Evolutionary conservation across 2,888 invertebrate genomes (phyloP), one percentile per base, ranked within the genome.

Genomic region (Rhimphoctona megacephalus): DNA sequence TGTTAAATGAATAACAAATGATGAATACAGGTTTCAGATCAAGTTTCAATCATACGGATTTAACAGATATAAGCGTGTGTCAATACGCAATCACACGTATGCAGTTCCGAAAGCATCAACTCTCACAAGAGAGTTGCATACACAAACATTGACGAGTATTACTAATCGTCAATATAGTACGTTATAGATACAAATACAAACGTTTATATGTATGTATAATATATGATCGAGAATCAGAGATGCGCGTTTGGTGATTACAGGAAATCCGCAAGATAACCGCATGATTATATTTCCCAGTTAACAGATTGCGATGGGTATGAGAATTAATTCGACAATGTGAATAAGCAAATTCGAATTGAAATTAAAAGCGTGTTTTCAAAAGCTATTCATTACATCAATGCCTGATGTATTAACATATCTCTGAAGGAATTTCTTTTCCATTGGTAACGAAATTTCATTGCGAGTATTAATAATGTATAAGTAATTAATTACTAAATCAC

Each of bases 1-100:
- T 79, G 61, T 80, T 80, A 25, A 79, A 79, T 85, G 52, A 70
- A 82, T 80, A 82, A 83, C 64, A 76, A 79, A 82, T 67, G 76
- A 79, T 39, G 54, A 46, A 52, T 9, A 52, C 70, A 67, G 36
- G 69, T 52, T 61, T 69, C 67, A 69, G 77, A 78, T 69, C 61
- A 52, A 69, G 52, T 43, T 66, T 73, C 72, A 67, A 83, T 83
- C 81, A 17, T 9, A 46, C 22, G 52, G 49, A 73, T 81, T 78
- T 61, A 80, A 81, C 57, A 39, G 33, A 76, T 70, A 43, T 30
- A 66, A 69, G 76, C 69, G 33, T 64, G 19, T 33, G 57, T 39
- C 61, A 52, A 39, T 57, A 46, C 36, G 22, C 33, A 52, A 33
- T 66, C 30, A 43, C 67, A 54, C 33, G 46, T 43, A 43, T 43